phyloP scores from a whole-genome alignment of 2,113 vertebrate species.

The Turdus rufiventris region DNA sequence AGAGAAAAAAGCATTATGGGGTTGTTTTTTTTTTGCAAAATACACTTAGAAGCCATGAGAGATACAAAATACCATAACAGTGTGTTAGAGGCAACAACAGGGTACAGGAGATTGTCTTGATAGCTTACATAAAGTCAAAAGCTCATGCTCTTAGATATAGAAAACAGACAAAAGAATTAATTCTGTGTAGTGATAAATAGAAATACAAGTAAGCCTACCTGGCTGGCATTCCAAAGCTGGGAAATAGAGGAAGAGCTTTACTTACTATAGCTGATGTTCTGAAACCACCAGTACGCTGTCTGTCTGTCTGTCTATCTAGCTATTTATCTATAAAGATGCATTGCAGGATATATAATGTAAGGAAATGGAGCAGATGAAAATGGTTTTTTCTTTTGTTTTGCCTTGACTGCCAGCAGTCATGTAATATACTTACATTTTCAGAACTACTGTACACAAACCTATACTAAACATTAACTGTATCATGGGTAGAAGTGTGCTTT shows the following conservation, averaged over 20 bases:
- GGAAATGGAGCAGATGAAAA: neutral
- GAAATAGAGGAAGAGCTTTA: neutral
- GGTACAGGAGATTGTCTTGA: neutral
- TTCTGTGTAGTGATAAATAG: neutral
- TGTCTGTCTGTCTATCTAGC: neutral
- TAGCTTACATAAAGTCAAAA: neutral
- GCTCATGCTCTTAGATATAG: neutral
- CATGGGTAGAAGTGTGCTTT: neutral
- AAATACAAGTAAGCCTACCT: neutral
- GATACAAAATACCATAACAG: neutral
- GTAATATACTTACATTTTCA: neutral
- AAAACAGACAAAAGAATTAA: neutral
- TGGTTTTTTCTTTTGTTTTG: neutral
- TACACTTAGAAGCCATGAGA: neutral
- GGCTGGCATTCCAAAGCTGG: neutral
- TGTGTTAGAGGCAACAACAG: neutral
- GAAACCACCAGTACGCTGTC: neutral
- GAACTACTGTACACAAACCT: neutral
- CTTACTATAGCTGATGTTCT: neutral
- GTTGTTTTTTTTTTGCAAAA: slow-evolving; percentile 1
- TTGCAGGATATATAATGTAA: neutral
- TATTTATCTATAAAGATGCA: neutral
- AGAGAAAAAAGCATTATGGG: neutral
- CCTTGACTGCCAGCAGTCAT: neutral
- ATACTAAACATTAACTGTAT: neutral